Base-by-base conservation (phyloP, 2,797 vertebrate species). In the Eulemur coronatus region DNA sequence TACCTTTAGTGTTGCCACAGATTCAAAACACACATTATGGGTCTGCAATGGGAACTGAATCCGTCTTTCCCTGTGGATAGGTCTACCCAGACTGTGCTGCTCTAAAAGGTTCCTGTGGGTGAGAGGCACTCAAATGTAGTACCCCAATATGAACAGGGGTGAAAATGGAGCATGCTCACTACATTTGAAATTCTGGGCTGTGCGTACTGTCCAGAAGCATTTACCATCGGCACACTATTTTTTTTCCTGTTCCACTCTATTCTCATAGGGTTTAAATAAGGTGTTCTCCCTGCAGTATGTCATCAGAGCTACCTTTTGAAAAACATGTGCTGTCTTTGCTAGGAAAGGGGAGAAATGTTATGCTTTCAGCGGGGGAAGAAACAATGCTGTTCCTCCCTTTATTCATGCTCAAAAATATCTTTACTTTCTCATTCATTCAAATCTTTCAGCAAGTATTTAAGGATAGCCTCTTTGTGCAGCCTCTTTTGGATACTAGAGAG, bases 41-140 rank as follows among this genome's bases (percentile, higher is more conserved):
- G 22, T 89, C 78, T 93, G 24, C 84, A 92, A 84, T 57, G 95
- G 78, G 91, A 95, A 78, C 12, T n/a, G 48, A 95, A 73, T 7
- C 38, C 2, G 20, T 59, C 89, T 92, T 30, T 63, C 89, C 94
- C 84, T 61, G 80, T 1, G 67, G 84, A 35, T 22, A 55, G 6
- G 6, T 28, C 30, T 85, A 41, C 35, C 63, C 50, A 65, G 48
- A 48, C 65, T 59, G 20, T 33, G 67, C 35, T n/a, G 48, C 13
- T 20, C 35, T 82, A 76, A 95, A 33, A 65, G 55, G 67, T 35
- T 85, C 48, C 92, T 41, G 20, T 57, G 94, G 72, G 88, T 6
- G 4, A 84, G 57, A 41, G 11, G 11, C 38, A 26, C 35, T 82
- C 17, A 59, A 7, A 63, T 24, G 12, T 2, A 50, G 30, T 0